Evolutionary conservation across 2,888 invertebrate genomes (phyloP).

Genomic region (Mylabris sibirica): DNA sequence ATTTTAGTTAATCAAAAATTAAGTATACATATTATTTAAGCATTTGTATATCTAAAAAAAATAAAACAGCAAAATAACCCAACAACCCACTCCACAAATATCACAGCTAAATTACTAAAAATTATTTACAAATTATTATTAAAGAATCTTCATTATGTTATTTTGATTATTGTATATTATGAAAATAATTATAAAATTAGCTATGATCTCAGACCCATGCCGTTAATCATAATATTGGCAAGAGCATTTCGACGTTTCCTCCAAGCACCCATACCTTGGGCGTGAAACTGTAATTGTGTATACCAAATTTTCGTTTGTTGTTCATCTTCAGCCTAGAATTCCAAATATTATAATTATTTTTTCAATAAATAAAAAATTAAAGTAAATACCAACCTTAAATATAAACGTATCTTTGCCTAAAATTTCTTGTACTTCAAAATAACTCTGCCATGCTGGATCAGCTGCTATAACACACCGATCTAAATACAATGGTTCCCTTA

Average conservation of each 20-base stretch:
- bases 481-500: constrained; percentile 89
- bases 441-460: constrained; percentile 90
- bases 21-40: constrained; percentile 5
- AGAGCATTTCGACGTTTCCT: constrained; percentile 88
- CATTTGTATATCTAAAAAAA: constrained; percentile 4
- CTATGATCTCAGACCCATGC: constrained; percentile 67
- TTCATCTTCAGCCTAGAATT: constrained; percentile 85
- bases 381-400: constrained; percentile 77
- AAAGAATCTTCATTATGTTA: constrained; percentile 21
- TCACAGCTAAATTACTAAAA: constrained; percentile 63
- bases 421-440: constrained; percentile 94
- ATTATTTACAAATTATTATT: constrained; percentile 49
- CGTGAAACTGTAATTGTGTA: constrained; percentile 87
- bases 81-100: constrained; percentile 58
- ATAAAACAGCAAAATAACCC: constrained; percentile 33
- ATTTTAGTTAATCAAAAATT: neutral
- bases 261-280: constrained; percentile 93
- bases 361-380: constrained; percentile 12
- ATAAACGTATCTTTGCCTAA: constrained; percentile 92
- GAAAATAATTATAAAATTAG: constrained; percentile 28
- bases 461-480: constrained; percentile 91
- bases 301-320: constrained; percentile 90
- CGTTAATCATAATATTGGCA: constrained; percentile 97
- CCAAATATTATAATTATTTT: constrained; percentile 23
- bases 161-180: constrained; percentile 36